phyloP scores from a whole-genome alignment of 2,888 invertebrate genomes.

The Aethes cnicana region DNA sequence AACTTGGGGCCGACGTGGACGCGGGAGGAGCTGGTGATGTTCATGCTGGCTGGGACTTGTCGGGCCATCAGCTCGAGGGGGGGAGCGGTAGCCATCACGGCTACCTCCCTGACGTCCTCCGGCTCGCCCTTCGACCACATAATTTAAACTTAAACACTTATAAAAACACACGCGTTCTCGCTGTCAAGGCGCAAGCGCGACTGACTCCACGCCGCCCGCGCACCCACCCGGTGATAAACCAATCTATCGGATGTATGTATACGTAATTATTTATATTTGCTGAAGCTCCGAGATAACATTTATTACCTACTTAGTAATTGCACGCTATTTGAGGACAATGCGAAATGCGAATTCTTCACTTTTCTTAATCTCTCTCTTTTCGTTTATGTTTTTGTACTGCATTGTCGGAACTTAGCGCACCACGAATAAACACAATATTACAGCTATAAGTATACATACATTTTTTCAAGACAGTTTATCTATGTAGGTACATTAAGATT shows the following conservation, averaged over 20 bases:
- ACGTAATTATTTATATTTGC: slow-evolving; percentile 5
- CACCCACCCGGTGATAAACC: slow-evolving; percentile 12
- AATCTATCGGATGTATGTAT: neutral
- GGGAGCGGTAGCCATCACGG: slow-evolving; percentile 46
- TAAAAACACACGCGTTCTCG: slow-evolving; percentile 44
- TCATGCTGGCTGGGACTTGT: slow-evolving; percentile 52
- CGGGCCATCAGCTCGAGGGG: slow-evolving; percentile 39
- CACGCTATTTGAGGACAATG: too few relatives aligned
- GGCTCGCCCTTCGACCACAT: slow-evolving; percentile 49
- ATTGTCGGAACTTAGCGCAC: too few relatives aligned
- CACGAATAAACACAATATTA: too few relatives aligned
- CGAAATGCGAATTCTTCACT: too few relatives aligned
- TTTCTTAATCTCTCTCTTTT: too few relatives aligned
- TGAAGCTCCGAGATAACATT: neutral
- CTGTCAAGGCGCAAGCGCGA: slow-evolving; percentile 46
- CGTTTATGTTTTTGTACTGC: too few relatives aligned
- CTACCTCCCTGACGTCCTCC: slow-evolving; percentile 46
- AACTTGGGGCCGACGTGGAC: slow-evolving; percentile 70
- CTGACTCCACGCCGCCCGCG: slow-evolving; percentile 41
- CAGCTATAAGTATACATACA: too few relatives aligned
- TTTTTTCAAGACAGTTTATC: too few relatives aligned
- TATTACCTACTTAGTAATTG: neutral
- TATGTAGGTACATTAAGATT: too few relatives aligned
- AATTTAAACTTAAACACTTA: slow-evolving; percentile 37
- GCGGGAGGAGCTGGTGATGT: slow-evolving; percentile 58